phyloP scores from a whole-genome alignment of 30 jellyfish, hydroid and myxozoan genomes.

The Hydra vulgaris region DNA sequence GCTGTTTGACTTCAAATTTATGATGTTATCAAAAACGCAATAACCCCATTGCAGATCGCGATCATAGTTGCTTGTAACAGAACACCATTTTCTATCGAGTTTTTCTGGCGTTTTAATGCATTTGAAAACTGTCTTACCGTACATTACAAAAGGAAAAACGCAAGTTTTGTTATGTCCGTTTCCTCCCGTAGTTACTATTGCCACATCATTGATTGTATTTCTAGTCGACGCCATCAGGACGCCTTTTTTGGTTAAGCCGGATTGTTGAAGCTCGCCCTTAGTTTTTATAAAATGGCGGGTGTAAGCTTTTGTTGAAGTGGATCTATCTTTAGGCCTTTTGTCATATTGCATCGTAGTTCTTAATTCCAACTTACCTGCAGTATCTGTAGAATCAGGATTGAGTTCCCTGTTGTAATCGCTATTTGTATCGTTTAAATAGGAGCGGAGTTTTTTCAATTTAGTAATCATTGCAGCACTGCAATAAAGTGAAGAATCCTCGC shows the following conservation, averaged over 20 bases:
- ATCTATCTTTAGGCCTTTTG: not conserved
- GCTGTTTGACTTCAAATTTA: not conserved
- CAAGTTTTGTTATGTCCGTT: not conserved
- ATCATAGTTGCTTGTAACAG: constrained; percentile 15
- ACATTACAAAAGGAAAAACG: not conserved
- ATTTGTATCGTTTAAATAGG: not conserved
- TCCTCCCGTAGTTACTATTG: constrained; percentile 6
- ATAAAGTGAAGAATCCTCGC: not conserved
- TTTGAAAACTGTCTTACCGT: not conserved
- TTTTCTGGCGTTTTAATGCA: not conserved
- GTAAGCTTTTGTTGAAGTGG: not conserved
- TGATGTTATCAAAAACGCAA: not conserved
- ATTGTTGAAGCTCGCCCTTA: not conserved
- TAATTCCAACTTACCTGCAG: too few relatives aligned
- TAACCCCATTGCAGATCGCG: constrained; percentile 19
- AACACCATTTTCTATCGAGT: constrained; percentile 5
- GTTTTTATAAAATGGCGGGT: not conserved
- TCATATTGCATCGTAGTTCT: too few relatives aligned
- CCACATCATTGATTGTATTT: not conserved
- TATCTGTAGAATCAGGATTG: too few relatives aligned
- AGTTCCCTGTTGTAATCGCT: not conserved
- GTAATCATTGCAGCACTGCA: not conserved
- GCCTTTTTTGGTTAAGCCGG: not conserved
- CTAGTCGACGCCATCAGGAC: constrained; percentile 1
- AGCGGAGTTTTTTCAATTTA: not conserved